Percentiles rank a stretch among this genome's conserved stretches.
Evolutionary conservation across 2,797 vertebrate species (phyloP).

Genomic region (Tokudaia tokunoshimensis): DNA sequence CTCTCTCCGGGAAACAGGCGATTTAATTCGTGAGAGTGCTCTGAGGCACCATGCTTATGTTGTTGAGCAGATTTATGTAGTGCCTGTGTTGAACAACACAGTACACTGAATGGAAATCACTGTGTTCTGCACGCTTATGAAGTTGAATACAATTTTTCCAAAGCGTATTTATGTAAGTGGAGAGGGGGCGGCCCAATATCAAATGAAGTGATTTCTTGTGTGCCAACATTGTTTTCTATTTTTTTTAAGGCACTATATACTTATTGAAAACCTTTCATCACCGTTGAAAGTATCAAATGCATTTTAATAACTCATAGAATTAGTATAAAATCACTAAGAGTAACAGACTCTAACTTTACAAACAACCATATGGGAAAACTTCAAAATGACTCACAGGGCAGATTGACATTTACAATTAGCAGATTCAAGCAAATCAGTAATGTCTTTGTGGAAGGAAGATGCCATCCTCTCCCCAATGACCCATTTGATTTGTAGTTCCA

Average conservation of each 20-base stretch:
- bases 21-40: slow-evolving; percentile 76
- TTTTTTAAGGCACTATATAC: not conserved
- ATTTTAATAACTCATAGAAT: slow-evolving; percentile 3
- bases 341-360: not conserved
- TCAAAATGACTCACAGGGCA: not conserved
- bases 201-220: not conserved
- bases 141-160: slow-evolving; percentile 68
- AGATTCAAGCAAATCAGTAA: not conserved
- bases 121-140: slow-evolving; percentile 55
- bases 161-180: slow-evolving; percentile 63
- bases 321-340: not conserved
- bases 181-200: not conserved
- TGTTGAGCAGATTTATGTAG: slow-evolving; percentile 73
- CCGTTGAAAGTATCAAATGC: not conserved
- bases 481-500: not conserved
- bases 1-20: slow-evolving; percentile 62
- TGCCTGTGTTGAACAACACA: slow-evolving; percentile 58
- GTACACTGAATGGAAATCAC: slow-evolving; percentile 57
- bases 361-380: not conserved
- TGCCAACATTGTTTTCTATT: not conserved
- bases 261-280: not conserved
- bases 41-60: slow-evolving; percentile 66
- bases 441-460: not conserved
- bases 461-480: not conserved
- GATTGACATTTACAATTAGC: not conserved